A percentile compares a stretch with the other conserved stretches of the same genome.
Conservation (phyloP, 2,888 invertebrate species). For the Meloe dianella region DNA sequence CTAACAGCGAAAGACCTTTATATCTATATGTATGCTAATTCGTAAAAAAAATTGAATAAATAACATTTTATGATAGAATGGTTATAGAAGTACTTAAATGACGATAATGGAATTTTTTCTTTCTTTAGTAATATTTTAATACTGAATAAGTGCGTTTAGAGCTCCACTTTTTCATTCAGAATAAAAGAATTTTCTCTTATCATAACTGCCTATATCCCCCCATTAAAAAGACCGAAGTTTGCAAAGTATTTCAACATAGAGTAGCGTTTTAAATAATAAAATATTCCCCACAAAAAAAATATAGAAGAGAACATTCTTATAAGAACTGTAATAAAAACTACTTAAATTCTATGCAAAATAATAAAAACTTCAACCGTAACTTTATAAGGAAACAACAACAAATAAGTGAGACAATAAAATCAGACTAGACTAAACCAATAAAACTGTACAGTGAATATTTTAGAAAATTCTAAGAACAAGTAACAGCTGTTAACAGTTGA, state of each 20-base stretch:
- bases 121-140: no score
- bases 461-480: not conserved
- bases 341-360: not conserved
- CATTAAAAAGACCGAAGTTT: not conserved
- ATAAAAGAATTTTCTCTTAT: no score
- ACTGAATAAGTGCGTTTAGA: no score
- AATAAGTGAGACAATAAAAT: constrained; percentile 5
- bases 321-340: not conserved
- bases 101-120: no score
- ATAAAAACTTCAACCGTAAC: not conserved
- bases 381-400: constrained; percentile 1
- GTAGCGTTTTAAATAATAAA: not conserved
- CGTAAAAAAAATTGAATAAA: no score
- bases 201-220: no score
- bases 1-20: no score
- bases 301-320: not conserved
- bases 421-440: constrained; percentile 4
- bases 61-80: no score
- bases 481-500: not conserved
- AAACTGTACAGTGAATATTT: not conserved
- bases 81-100: no score
- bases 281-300: not conserved
- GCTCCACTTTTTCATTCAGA: no score
- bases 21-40: no score
- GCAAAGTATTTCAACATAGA: not conserved